These are phyloP conservation scores for Zaprionus taronus DNA, from an alignment of 1,140 invertebrate species.

Conservation along the genomic window DNA sequence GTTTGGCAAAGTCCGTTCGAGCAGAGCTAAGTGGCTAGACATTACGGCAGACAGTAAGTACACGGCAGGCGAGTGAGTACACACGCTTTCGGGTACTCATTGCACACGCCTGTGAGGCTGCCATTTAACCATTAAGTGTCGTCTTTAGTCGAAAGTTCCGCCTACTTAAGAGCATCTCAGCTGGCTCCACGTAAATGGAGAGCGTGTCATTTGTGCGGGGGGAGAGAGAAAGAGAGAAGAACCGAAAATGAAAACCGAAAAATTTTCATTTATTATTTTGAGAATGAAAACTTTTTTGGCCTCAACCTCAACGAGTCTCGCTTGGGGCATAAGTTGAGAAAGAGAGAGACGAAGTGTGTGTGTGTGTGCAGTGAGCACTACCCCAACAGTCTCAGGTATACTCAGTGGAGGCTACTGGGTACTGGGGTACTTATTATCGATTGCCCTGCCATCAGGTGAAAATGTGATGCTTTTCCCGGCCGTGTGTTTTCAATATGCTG, in stretches of 20 bases:
- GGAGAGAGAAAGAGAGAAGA: not conserved
- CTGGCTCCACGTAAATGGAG: slow-evolving; percentile 22
- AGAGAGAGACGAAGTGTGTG: slow-evolving; percentile 27
- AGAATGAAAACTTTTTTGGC: slow-evolving; percentile 58
- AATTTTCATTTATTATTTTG: slow-evolving; percentile 75
- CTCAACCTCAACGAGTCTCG: slow-evolving; percentile 35
- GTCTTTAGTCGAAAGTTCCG: slow-evolving; percentile 63
- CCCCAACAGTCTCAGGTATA: not conserved
- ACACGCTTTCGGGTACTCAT: not conserved
- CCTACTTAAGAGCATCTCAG: slow-evolving; percentile 57
- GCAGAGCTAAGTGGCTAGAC: slow-evolving; percentile 51
- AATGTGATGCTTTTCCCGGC: slow-evolving; percentile 41
- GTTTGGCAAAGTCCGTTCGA: slow-evolving; percentile 23
- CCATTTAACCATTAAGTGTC: slow-evolving; percentile 45
- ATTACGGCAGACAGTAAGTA: slow-evolving; percentile 38
- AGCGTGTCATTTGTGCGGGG: slow-evolving; percentile 10
- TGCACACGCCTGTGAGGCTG: slow-evolving; percentile 1
- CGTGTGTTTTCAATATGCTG: slow-evolving; percentile 63
- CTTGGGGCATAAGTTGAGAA: slow-evolving; percentile 25
- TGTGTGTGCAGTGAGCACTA: slow-evolving; percentile 32
- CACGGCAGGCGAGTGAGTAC: not conserved
- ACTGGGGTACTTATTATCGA: slow-evolving; percentile 74
- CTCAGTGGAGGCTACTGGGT: slow-evolving; percentile 9
- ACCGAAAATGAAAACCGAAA: slow-evolving; percentile 18
- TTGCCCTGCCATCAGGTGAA: slow-evolving; percentile 73